Percentiles rank a stretch among this genome's conserved stretches.
Conservation (phyloP, 1,140 invertebrate species). For the Bombus terrestris region DNA sequence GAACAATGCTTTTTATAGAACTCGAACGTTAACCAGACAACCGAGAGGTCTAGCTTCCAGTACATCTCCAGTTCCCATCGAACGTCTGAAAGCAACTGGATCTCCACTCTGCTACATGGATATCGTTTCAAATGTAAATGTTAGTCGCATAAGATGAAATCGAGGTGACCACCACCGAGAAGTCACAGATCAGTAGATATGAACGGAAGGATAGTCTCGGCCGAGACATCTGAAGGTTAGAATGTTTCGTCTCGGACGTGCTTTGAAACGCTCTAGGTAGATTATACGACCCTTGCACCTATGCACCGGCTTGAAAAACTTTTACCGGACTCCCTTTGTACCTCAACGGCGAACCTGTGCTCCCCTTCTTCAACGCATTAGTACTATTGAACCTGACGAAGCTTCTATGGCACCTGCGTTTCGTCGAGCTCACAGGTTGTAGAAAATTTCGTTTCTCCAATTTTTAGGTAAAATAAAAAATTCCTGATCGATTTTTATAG, state of each 20-base stretch:
- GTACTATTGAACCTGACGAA: not conserved
- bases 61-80: conserved; percentile 29
- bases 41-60: conserved; percentile 2
- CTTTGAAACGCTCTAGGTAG: conserved; percentile 44
- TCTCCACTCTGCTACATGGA: not conserved
- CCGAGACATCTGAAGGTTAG: conserved; percentile 46
- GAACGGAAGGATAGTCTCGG: conserved; percentile 31
- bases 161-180: not conserved
- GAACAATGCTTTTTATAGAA: conserved; percentile 23
- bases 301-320: not conserved
- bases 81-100: conserved; percentile 26
- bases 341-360: not conserved
- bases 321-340: conserved; percentile 48
- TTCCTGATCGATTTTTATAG: too few relatives aligned
- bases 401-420: conserved; percentile 48
- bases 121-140: conserved; percentile 57
- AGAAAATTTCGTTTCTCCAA: not conserved
- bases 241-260: conserved; percentile 19
- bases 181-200: conserved; percentile 52
- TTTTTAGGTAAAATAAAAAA: too few relatives aligned
- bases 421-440: not conserved
- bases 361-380: conserved; percentile 24
- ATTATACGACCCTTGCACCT: conserved; percentile 27
- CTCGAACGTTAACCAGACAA: conserved; percentile 14
- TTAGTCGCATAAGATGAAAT: conserved; percentile 9